These are phyloP conservation scores for Microtus ochrogaster DNA, from an alignment of 2,113 vertebrate species.

Conservation along the genomic window DNA sequence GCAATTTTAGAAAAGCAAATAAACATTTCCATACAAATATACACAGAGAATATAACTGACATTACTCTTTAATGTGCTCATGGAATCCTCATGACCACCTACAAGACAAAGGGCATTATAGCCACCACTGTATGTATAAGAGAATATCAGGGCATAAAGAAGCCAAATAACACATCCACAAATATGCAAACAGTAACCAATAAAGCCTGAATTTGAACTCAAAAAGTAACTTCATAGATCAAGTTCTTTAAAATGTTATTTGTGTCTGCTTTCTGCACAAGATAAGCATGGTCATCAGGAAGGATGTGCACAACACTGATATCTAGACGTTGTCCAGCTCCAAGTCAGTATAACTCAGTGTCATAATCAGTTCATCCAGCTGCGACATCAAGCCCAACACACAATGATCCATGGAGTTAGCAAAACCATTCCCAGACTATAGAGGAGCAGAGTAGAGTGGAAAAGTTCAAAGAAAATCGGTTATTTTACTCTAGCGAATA, in stretches of 20 bases:
- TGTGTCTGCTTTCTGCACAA: background rate
- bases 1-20: background rate
- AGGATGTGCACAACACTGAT: background rate
- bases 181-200: background rate
- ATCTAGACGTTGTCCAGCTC: background rate
- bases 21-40: background rate
- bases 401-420: background rate
- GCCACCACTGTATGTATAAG: background rate
- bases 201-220: slow-evolving; percentile 1
- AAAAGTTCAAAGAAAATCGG: slow-evolving; percentile 24
- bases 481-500: slow-evolving; percentile 33
- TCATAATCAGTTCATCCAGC: background rate
- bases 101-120: background rate
- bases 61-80: background rate
- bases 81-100: background rate
- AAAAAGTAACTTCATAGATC: background rate
- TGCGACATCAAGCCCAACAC: background rate
- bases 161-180: background rate
- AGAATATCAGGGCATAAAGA: background rate
- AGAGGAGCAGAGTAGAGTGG: background rate
- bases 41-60: background rate
- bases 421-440: background rate
- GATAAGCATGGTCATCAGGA: background rate
- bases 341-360: slow-evolving; percentile 1
- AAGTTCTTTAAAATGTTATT: slow-evolving; percentile 23